These are phyloP conservation scores for Mechanitis messenoides DNA, from an alignment of 2,888 invertebrate genomes.

Conservation along the genomic window DNA sequence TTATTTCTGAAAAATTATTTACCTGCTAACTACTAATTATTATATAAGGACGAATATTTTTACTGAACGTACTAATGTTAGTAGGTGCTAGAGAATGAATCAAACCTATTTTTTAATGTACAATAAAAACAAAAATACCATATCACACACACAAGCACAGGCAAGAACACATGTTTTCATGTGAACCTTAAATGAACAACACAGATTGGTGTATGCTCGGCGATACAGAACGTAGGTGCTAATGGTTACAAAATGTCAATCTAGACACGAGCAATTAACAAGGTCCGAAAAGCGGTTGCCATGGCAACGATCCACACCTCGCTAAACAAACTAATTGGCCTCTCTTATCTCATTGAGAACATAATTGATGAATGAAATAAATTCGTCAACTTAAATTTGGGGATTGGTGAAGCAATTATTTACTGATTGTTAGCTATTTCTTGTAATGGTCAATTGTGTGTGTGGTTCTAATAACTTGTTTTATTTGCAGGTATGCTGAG, in stretches of 20 bases:
- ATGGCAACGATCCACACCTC: slow-evolving; percentile 50
- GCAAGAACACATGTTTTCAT: too few relatives aligned
- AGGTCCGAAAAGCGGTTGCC: slow-evolving; percentile 47
- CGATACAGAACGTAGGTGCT: slow-evolving; percentile 41
- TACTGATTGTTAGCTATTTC: slow-evolving; percentile 4
- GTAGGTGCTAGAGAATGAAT: too few relatives aligned
- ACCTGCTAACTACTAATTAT: too few relatives aligned
- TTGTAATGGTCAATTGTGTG: slow-evolving; percentile 4
- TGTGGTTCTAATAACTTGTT: slow-evolving; percentile 2
- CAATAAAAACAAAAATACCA: too few relatives aligned
- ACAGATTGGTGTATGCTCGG: slow-evolving; percentile 2
- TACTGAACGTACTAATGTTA: too few relatives aligned
- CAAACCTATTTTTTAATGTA: too few relatives aligned
- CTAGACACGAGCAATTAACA: slow-evolving; percentile 57
- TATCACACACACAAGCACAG: too few relatives aligned
- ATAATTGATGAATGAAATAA: slow-evolving; percentile 26
- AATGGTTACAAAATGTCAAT: slow-evolving; percentile 56
- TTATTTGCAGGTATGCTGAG: slow-evolving; percentile 70
- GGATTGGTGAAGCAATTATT: slow-evolving; percentile 27
- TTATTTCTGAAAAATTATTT: too few relatives aligned
- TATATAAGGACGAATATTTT: too few relatives aligned
- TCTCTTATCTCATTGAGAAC: slow-evolving; percentile 28
- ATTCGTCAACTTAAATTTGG: slow-evolving; percentile 12
- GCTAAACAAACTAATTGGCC: slow-evolving; percentile 68
- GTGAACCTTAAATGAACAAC: background rate